phyloP scores from a whole-genome alignment of 2,888 invertebrate genomes.

The Camponotus fellah region DNA sequence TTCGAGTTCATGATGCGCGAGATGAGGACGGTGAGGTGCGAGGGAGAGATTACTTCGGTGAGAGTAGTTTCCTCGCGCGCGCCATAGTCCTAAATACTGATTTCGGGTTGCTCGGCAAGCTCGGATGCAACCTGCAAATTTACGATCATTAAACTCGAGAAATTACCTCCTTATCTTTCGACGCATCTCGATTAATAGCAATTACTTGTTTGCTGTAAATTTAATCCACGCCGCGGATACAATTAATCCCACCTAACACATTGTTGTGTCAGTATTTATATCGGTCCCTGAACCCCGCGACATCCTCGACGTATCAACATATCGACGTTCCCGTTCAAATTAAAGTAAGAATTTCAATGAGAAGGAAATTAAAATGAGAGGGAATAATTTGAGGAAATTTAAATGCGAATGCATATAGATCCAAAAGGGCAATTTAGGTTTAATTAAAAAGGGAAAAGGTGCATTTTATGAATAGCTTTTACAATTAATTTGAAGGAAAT shows the following conservation, averaged over 20 bases:
- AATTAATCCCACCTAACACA: slow-evolving; percentile 25
- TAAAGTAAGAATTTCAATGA: too few relatives aligned
- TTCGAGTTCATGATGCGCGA: slow-evolving; percentile 10
- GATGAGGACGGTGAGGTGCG: slow-evolving; percentile 15
- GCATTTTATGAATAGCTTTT: not conserved
- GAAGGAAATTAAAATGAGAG: not conserved
- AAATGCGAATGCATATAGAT: too few relatives aligned
- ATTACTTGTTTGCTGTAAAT: slow-evolving; percentile 47
- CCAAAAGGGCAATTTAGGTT: not conserved
- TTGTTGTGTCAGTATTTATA: slow-evolving; percentile 40
- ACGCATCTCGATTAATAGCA: slow-evolving; percentile 50
- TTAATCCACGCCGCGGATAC: slow-evolving; percentile 21
- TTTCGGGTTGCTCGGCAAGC: slow-evolving; percentile 11
- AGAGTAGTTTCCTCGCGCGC: slow-evolving; percentile 39
- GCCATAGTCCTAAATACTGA: slow-evolving; percentile 50
- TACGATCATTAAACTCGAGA: slow-evolving; percentile 48
- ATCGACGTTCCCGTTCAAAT: not conserved
- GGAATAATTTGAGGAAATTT: too few relatives aligned
- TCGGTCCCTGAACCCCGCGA: not conserved
- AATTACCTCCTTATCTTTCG: slow-evolving; percentile 47
- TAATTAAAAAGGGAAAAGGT: not conserved
- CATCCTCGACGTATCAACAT: not conserved
- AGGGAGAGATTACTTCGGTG: slow-evolving; percentile 32
- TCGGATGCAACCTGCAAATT: slow-evolving; percentile 36
- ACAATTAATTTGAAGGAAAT: not conserved